Evolutionary conservation across 2,888 invertebrate species (phyloP).

Genomic region (Anthrax anthrax): DNA sequence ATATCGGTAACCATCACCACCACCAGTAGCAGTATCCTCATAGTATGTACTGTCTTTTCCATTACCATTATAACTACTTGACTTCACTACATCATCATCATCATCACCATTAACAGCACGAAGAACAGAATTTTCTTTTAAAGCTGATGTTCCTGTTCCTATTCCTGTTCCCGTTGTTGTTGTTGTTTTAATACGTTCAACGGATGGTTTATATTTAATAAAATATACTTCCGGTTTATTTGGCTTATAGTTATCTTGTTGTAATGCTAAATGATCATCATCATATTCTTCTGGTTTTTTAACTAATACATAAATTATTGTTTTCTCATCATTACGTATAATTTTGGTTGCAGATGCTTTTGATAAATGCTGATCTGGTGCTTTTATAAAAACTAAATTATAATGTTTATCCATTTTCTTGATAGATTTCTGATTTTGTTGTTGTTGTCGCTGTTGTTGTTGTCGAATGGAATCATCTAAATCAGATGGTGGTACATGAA

Average conservation of each 20-base stretch:
- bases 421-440: too few species aligned
- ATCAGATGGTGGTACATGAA: conserved; percentile 63
- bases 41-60: too few species aligned
- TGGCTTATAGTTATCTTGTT: conserved; percentile 42
- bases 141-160: too few species aligned
- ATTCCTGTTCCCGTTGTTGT: too few species aligned
- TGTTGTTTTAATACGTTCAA: too few species aligned
- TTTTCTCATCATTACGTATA: conserved; percentile 5
- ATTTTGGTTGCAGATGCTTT: conserved; percentile 5
- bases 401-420: conserved; percentile 47
- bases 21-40: too few species aligned
- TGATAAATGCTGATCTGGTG: conserved; percentile 5
- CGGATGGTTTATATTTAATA: conserved; percentile 53
- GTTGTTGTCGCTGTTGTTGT: conserved; percentile 47
- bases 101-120: too few species aligned
- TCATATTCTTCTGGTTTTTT: conserved; percentile 36
- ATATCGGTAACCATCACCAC: too few species aligned
- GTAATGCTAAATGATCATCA: conserved; percentile 37
- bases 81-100: too few species aligned
- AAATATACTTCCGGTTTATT: conserved; percentile 56
- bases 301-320: not conserved
- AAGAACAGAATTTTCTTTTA: too few species aligned
- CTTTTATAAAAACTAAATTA: conserved; percentile 32
- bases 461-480: not conserved
- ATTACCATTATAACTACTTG: too few species aligned